Evolutionary conservation across 2,113 vertebrate species (phyloP).

Genomic region (Platysteira castanea): DNA sequence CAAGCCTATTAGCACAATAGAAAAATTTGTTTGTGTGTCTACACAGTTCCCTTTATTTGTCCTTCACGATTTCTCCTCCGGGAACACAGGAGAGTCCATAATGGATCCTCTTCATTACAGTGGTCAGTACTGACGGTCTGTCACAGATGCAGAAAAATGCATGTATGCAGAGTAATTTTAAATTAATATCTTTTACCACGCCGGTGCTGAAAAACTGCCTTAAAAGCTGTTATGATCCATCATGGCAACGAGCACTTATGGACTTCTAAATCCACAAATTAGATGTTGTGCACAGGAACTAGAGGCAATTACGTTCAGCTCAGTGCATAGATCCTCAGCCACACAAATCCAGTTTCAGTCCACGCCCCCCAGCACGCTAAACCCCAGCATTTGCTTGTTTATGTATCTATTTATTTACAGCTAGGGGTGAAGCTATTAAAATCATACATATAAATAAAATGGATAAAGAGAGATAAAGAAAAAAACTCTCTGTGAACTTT

Average conservation of each 20-base stretch:
- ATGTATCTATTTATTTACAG: neutral
- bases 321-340: neutral
- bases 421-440: neutral
- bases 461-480: neutral
- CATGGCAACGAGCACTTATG: slow-evolving; percentile 15
- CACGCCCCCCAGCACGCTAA: neutral
- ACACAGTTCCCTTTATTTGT: neutral
- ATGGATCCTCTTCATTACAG: neutral
- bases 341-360: neutral
- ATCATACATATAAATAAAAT: neutral
- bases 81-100: neutral
- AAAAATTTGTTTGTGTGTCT: neutral
- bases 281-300: neutral
- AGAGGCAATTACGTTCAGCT: neutral
- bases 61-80: neutral
- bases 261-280: slow-evolving; percentile 21
- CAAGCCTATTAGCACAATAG: neutral
- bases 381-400: neutral
- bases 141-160: neutral
- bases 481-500: neutral
- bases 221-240: slow-evolving; percentile 45
- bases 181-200: slow-evolving; percentile 7
- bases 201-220: slow-evolving; percentile 11
- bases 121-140: neutral
- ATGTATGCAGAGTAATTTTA: slow-evolving; percentile 42